phyloP scores from a whole-genome alignment of 2,113 vertebrate species.

The Dicrurus megarhynchus region DNA sequence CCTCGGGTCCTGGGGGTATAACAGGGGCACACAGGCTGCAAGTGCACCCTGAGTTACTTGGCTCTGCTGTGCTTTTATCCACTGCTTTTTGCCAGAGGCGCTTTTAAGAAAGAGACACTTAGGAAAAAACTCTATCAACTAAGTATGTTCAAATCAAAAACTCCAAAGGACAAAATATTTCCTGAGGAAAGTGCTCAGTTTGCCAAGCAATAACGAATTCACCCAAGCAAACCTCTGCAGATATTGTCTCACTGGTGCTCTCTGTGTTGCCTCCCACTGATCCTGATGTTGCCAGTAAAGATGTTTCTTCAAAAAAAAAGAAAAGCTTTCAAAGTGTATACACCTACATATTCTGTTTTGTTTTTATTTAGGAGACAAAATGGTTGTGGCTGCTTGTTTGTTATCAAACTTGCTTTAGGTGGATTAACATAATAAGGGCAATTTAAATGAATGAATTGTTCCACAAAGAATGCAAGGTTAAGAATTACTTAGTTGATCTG shows the following conservation, averaged over 20 bases:
- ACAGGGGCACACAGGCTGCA: fast-evolving
- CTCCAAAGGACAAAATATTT: background rate
- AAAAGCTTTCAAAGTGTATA: background rate
- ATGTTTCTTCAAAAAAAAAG: background rate
- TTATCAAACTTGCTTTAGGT: background rate
- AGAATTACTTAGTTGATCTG: background rate
- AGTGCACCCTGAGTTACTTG: background rate
- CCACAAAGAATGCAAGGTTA: background rate
- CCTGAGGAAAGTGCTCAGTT: background rate
- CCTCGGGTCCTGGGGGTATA: background rate
- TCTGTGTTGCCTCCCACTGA: background rate
- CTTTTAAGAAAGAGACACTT: background rate
- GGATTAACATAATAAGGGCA: background rate
- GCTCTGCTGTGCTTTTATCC: background rate
- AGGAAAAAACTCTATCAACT: background rate
- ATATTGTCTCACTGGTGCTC: background rate
- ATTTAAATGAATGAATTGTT: background rate
- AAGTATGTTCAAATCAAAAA: conserved; percentile 2
- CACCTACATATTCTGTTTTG: background rate
- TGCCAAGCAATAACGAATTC: background rate
- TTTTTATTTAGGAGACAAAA: background rate
- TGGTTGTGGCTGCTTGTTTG: background rate
- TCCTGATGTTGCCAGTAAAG: background rate
- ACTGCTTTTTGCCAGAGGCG: background rate
- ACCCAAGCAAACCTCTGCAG: background rate